Conservation (phyloP, 2,113 vertebrate genomes). For the Muntiacus reevesi region DNA sequence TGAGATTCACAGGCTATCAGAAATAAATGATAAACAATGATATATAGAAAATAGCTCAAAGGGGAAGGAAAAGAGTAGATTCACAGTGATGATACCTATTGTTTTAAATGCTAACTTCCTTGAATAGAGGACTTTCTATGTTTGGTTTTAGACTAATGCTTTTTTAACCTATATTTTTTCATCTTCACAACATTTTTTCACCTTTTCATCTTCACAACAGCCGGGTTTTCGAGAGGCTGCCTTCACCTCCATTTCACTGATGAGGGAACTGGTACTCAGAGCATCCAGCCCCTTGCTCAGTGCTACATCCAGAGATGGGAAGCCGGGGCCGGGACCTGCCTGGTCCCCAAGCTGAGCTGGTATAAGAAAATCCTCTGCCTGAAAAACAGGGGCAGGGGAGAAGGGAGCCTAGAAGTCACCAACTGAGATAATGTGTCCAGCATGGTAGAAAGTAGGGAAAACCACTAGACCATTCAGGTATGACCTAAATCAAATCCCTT, state of each 20-base stretch:
- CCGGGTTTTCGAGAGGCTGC: neutral
- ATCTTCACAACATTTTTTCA: neutral
- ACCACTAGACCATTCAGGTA: neutral
- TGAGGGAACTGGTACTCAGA: neutral
- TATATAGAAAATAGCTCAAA: neutral
- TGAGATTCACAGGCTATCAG: neutral
- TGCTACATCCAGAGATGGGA: neutral
- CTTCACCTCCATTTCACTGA: neutral
- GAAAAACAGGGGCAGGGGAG: accelerated
- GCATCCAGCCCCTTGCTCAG: neutral
- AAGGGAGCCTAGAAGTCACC: neutral
- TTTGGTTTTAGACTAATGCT: neutral
- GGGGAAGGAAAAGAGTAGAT: neutral
- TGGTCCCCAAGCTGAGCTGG: accelerated
- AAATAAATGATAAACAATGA: neutral
- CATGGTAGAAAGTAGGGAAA: neutral
- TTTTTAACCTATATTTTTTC: neutral
- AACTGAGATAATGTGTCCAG: neutral
- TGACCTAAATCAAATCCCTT: neutral
- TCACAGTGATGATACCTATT: neutral
- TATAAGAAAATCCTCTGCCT: neutral
- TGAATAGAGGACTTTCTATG: neutral
- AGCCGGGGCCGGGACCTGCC: neutral
- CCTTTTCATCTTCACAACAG: neutral
- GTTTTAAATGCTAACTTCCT: neutral